These are phyloP conservation scores for Vicugna pacos DNA, from an alignment of 2,113 vertebrate species.

Conservation along the genomic window DNA sequence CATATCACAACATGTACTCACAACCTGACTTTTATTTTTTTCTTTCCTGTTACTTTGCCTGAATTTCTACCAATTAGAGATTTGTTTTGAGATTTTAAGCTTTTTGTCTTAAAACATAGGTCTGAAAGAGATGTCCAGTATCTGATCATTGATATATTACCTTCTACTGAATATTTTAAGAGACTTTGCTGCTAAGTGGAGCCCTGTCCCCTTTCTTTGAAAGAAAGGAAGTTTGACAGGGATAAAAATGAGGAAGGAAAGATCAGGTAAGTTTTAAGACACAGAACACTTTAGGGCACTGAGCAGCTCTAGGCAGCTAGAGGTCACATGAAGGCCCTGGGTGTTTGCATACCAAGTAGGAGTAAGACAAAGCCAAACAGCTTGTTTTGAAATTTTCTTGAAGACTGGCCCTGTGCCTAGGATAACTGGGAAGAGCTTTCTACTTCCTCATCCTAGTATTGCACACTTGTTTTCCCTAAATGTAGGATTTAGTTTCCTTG, in stretches of 20 bases:
- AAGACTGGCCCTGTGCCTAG: neutral
- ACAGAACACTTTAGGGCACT: neutral
- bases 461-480: neutral
- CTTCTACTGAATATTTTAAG: neutral
- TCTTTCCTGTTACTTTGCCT: neutral
- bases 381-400: neutral
- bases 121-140: neutral
- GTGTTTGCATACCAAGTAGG: neutral
- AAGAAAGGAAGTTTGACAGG: neutral
- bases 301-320: neutral
- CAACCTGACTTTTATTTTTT: neutral
- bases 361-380: neutral
- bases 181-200: neutral
- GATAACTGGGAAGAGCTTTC: neutral
- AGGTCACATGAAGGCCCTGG: neutral
- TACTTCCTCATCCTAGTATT: neutral
- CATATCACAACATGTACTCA: neutral
- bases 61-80: neutral
- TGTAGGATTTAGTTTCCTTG: neutral
- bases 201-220: neutral
- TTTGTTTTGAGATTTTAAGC: slow-evolving; percentile 14
- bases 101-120: slow-evolving; percentile 15
- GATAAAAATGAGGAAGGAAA: neutral
- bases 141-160: neutral
- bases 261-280: neutral